A percentile compares a stretch with the other conserved stretches of the same genome.
Conservation (phyloP, 2,797 vertebrate species). For the Amphiprion clarkii region DNA sequence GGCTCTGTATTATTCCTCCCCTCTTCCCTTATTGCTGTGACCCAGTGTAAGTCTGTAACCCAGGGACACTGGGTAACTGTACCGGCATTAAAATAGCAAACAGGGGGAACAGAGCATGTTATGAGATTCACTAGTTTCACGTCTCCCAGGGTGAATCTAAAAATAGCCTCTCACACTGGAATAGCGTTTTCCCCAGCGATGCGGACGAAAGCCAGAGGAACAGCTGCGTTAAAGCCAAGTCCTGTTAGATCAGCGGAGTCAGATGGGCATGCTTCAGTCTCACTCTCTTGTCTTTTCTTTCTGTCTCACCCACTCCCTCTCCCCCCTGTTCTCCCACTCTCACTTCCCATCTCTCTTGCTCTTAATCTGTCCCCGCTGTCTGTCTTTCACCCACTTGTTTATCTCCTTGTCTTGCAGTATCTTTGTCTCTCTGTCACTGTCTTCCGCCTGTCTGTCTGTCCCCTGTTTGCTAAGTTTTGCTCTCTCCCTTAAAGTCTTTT, state of each 20-base stretch:
- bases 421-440: constrained; percentile 34
- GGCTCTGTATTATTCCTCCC: constrained; percentile 10
- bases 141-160: constrained; percentile 80
- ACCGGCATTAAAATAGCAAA: constrained; percentile 81
- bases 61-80: constrained; percentile 78
- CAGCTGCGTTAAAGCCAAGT: constrained; percentile 87
- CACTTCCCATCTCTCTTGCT: constrained; percentile 36
- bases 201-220: constrained; percentile 80
- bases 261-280: constrained; percentile 63
- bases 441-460: constrained; percentile 5
- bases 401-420: constrained; percentile 32
- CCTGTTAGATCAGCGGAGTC: constrained; percentile 80
- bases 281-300: constrained; percentile 44
- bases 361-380: constrained; percentile 41
- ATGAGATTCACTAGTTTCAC: constrained; percentile 76
- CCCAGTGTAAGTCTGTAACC: constrained; percentile 69
- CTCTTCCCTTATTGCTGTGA: constrained; percentile 51
- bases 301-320: constrained; percentile 23
- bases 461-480: constrained; percentile 36
- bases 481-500: constrained; percentile 48
- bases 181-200: constrained; percentile 85
- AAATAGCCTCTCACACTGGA: constrained; percentile 83
- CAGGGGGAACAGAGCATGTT: constrained; percentile 68
- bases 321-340: constrained; percentile 23
- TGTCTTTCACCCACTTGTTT: constrained; percentile 48